These are phyloP conservation scores for Drosophila tropicalis DNA, from an alignment of 1,140 invertebrate genomes.

Conservation along the genomic window DNA sequence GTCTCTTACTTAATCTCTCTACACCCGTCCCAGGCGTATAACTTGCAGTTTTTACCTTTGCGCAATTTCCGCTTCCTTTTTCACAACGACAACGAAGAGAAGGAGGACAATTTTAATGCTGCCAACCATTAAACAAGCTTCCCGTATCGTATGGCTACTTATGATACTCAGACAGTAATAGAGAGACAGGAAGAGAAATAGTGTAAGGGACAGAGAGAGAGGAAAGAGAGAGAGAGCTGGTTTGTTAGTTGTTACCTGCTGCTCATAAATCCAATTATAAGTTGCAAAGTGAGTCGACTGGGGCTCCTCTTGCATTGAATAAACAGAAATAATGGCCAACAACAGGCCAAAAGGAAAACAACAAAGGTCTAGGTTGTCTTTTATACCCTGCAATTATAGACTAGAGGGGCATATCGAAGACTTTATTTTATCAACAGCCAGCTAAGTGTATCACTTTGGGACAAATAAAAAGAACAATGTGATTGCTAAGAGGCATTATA, in stretches of 20 bases:
- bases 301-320: slow-evolving; percentile 23
- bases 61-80: slow-evolving; percentile 51
- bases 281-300: slow-evolving; percentile 46
- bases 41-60: slow-evolving; percentile 45
- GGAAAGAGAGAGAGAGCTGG: slow-evolving; percentile 44
- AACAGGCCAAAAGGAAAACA: slow-evolving; percentile 11
- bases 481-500: background rate
- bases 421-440: too few species aligned
- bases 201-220: slow-evolving; percentile 27
- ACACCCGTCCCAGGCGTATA: slow-evolving; percentile 16
- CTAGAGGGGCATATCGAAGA: background rate
- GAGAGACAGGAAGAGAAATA: slow-evolving; percentile 12
- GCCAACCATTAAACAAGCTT: slow-evolving; percentile 43
- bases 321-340: slow-evolving; percentile 16
- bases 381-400: background rate
- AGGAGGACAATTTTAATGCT: slow-evolving; percentile 38
- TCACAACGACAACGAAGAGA: slow-evolving; percentile 26
- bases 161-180: slow-evolving; percentile 33
- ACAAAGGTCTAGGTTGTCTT: slow-evolving; percentile 5
- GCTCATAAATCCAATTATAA: slow-evolving; percentile 66
- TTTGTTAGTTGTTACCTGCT: slow-evolving; percentile 35
- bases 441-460: too few species aligned
- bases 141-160: slow-evolving; percentile 45
- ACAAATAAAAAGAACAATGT: too few species aligned
- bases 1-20: background rate